Evolutionary conservation across 2,113 vertebrate genomes (phyloP).

Genomic region (Serilophus lunatus): DNA sequence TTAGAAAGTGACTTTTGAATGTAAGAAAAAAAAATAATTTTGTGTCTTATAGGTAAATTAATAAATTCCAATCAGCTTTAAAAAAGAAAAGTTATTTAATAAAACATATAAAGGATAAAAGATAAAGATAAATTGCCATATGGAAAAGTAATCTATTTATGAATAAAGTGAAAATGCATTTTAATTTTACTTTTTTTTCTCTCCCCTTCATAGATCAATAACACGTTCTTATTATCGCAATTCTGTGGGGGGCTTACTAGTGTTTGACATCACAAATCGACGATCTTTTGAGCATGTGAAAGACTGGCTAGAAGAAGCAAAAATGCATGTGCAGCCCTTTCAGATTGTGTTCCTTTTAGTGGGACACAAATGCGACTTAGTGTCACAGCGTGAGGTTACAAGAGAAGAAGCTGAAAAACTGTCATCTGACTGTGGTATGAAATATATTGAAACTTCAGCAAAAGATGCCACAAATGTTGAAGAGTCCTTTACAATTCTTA

Average conservation of each 20-base stretch:
- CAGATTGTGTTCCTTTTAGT: slow-evolving; percentile 79
- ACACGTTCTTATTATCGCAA: slow-evolving; percentile 83
- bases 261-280: slow-evolving; percentile 82
- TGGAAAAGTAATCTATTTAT: background rate
- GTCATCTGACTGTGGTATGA: slow-evolving; percentile 78
- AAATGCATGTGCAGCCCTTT: slow-evolving; percentile 78
- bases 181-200: background rate
- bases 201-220: slow-evolving; percentile 73
- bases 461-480: slow-evolving; percentile 80
- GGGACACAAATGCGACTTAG: slow-evolving; percentile 81
- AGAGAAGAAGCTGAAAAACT: slow-evolving; percentile 80
- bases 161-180: background rate
- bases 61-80: background rate
- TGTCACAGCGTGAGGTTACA: slow-evolving; percentile 74
- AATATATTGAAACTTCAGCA: slow-evolving; percentile 82
- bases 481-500: slow-evolving; percentile 80
- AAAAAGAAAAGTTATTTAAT: background rate
- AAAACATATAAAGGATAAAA: background rate
- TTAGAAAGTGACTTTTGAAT: background rate
- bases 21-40: background rate
- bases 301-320: slow-evolving; percentile 82
- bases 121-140: background rate
- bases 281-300: slow-evolving; percentile 80
- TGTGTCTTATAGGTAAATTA: background rate
- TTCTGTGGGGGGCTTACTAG: slow-evolving; percentile 81